Evolutionary conservation across 1,140 invertebrate species (phyloP).

Genomic region (Drosophila burlai): DNA sequence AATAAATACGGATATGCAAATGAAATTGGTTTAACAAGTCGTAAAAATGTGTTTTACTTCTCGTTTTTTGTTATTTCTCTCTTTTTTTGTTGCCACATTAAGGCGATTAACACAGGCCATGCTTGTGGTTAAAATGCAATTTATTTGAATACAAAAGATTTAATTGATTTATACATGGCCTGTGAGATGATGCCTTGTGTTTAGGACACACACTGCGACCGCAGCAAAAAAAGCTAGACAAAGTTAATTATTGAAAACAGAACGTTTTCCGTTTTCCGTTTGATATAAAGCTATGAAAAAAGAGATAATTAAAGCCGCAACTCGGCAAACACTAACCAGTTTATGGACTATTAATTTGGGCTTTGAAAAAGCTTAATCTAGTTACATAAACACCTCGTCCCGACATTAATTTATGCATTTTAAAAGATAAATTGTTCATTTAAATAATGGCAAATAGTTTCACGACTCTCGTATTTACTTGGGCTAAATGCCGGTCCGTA

Average conservation of each 20-base stretch:
- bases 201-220: conserved; percentile 14
- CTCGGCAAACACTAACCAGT: conserved; percentile 12
- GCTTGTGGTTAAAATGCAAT: conserved; percentile 44
- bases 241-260: conserved; percentile 38
- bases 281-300: background rate
- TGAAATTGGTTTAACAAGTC: conserved; percentile 62
- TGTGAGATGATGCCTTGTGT: conserved; percentile 3
- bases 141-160: conserved; percentile 46
- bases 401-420: conserved; percentile 17
- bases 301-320: conserved; percentile 25
- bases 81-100: conserved; percentile 38
- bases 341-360: conserved; percentile 39
- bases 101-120: conserved; percentile 57
- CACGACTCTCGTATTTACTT: conserved; percentile 4
- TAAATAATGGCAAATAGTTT: conserved; percentile 8
- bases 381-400: conserved; percentile 34
- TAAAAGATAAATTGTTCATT: conserved; percentile 15
- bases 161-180: conserved; percentile 44
- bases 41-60: conserved; percentile 50
- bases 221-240: conserved; percentile 20
- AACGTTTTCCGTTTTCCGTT: conserved; percentile 6
- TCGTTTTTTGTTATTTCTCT: conserved; percentile 6
- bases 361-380: conserved; percentile 30
- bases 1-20: conserved; percentile 65
- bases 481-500: conserved; percentile 8